A percentile compares a stretch with the other conserved stretches of the same genome.
phyloP scores from a whole-genome alignment of 2,113 vertebrate genomes.

The Sturnira hondurensis region DNA sequence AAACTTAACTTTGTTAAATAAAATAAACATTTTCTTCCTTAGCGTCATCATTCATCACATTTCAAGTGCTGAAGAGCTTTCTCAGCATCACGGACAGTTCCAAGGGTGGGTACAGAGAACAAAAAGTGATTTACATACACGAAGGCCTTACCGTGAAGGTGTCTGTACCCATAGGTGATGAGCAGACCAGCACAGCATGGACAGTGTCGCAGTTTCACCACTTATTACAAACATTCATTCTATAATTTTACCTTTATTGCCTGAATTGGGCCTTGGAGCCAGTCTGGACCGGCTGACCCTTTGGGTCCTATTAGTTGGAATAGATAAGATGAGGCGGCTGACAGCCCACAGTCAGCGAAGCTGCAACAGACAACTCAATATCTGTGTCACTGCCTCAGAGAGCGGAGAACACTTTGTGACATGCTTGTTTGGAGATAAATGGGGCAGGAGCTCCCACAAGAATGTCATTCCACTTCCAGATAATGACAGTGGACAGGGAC shows the following conservation, averaged over 20 bases:
- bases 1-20: neutral
- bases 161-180: no score
- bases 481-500: neutral
- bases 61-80: neutral
- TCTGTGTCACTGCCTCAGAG: neutral
- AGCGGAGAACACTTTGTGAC: neutral
- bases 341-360: neutral
- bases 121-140: neutral
- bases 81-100: neutral
- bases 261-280: neutral
- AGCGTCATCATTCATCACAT: neutral
- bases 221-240: neutral
- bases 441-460: fast-evolving
- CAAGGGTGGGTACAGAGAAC: no score
- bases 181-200: neutral
- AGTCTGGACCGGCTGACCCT: neutral
- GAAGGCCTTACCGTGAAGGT: neutral
- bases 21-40: neutral
- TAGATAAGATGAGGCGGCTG: neutral
- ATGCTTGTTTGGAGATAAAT: neutral
- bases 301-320: neutral
- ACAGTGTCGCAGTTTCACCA: neutral
- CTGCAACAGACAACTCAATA: neutral
- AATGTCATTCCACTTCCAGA: no score
- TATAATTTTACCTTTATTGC: neutral